Conservation (phyloP, 2,888 invertebrate species). For the Anticlea derivata region DNA sequence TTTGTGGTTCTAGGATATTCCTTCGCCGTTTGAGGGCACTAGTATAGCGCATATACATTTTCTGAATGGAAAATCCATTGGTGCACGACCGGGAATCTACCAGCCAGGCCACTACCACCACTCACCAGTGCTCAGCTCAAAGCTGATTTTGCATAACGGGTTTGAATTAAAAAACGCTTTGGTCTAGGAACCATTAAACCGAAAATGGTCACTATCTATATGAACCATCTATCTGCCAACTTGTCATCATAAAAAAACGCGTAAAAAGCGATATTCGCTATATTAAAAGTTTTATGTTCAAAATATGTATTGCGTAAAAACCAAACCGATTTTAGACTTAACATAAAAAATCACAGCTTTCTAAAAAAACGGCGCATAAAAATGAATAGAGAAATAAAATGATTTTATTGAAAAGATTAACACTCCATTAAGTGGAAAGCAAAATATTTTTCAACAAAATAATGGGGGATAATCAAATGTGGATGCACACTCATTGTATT, state of each 20-base stretch:
- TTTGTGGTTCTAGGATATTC: no score
- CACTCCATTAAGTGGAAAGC: slow-evolving; percentile 30
- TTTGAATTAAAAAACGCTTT: no score
- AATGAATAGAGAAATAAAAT: slow-evolving; percentile 2
- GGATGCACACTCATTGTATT: slow-evolving; percentile 32
- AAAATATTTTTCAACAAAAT: slow-evolving; percentile 35
- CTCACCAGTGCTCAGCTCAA: no score
- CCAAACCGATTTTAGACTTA: background rate
- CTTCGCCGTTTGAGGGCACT: no score
- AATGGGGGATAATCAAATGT: slow-evolving; percentile 31
- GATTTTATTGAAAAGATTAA: background rate
- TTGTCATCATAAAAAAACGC: slow-evolving; percentile 4
- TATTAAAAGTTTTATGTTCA: background rate
- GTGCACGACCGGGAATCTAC: no score
- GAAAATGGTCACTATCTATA: background rate
- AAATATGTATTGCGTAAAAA: background rate
- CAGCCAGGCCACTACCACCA: no score
- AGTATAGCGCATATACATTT: no score
- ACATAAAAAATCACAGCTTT: background rate
- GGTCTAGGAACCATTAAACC: no score
- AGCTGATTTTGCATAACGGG: no score
- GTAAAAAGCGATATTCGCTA: background rate
- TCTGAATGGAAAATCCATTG: no score
- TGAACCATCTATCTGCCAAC: background rate
- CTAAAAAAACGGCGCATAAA: background rate